Base-by-base conservation (phyloP, 2,113 vertebrate species). In the Jaculus jaculus region DNA sequence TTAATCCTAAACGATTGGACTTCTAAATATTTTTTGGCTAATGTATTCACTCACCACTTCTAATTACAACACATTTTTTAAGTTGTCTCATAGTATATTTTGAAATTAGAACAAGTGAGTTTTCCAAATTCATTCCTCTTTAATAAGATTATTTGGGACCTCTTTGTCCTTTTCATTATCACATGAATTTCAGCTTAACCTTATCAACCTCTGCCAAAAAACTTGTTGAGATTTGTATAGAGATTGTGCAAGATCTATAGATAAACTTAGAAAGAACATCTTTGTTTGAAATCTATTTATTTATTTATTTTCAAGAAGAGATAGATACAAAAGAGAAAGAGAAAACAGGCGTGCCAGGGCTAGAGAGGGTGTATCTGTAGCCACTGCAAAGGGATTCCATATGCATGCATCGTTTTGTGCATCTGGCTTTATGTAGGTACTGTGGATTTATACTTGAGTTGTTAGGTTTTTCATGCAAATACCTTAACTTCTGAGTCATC, bases 81-180 rank as follows among this genome's bases (percentile, higher is more conserved):
- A 88, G 51, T 20, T 66, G 13, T 79, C 23, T 82, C 84, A 13
- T 51, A 79, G 51, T 37, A 86, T 71, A 69, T 68, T 89, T 58
- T 89, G 77, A 87, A 91, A 63, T 83, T 20, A 69, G 10, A 7
- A 69, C 5, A 60, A 65, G 0, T 61, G 37, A 72, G 13, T 60
- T 79, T 9, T 69, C n/a, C 47, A 91, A 71, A 5, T 51, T 92
- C 30, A 4, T 54, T 73, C 10, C n/a, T 75, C 23, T 82, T 95
- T 66, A 73, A 91, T 16, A 69, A 81, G 60, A 95, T 87, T 72
- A 15, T 79, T 91, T 93, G 82, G 61, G 28, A 4, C 71, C 6
- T 86, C 61, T 90, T n/a, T 87, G 15, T 65, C 37, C 20, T 96
- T 87, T 86, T 32, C 17, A 51, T 81, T 87, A 80, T 17, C 75